Conservation (phyloP, 37 sponge, comb jelly and placozoan genomes). For the Axinella damicornis region DNA sequence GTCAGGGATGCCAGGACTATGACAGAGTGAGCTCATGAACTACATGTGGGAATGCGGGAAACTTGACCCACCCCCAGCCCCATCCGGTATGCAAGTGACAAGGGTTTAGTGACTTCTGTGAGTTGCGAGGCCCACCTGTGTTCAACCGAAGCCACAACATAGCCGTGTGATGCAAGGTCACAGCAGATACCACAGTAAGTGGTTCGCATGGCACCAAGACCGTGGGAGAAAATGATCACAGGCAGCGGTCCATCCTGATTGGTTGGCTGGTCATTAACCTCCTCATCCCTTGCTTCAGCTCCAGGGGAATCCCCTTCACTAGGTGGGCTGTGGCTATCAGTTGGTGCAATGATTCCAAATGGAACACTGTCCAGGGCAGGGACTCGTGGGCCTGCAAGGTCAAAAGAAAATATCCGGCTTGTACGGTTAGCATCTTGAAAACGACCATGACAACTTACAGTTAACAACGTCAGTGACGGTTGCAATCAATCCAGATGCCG, state of each 20-base stretch:
- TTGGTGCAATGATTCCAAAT: too few species aligned
- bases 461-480: neutral
- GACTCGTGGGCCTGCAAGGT: constrained; percentile 35
- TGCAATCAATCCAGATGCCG: constrained; percentile 3
- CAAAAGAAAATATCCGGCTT: too few species aligned
- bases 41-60: too few species aligned
- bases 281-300: neutral
- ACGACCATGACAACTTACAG: too few species aligned
- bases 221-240: constrained; percentile 85
- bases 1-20: too few species aligned
- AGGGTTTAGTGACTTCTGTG: too few species aligned
- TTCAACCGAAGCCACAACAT: constrained; percentile 76
- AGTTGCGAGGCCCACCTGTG: constrained; percentile 50
- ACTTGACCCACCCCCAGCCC: too few species aligned
- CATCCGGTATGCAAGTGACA: too few species aligned
- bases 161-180: constrained; percentile 88
- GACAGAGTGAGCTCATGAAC: too few species aligned
- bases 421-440: too few species aligned
- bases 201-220: constrained; percentile 71
- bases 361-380: constrained; percentile 64
- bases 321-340: neutral
- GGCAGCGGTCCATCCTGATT: constrained; percentile 2
- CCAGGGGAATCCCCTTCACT: constrained; percentile 1
- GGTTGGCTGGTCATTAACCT: neutral
- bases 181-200: constrained; percentile 58